These are phyloP conservation scores for Peromyscus maniculatus DNA, from an alignment of 2,113 vertebrate species.

Conservation along the genomic window DNA sequence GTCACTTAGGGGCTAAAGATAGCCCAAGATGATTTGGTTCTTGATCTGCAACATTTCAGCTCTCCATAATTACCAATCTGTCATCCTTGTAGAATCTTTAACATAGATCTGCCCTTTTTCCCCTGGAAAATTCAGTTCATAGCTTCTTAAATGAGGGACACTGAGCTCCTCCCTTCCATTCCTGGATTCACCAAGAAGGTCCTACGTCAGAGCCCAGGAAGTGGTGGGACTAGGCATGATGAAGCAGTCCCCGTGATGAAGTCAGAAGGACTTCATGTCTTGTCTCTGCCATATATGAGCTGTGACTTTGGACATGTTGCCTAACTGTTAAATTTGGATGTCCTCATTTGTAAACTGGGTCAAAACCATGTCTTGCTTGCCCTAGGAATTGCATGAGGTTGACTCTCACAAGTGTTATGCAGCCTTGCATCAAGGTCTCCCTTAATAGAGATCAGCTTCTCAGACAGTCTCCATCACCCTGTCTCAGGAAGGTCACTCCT, in stretches of 20 bases:
- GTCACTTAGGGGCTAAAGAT: background rate
- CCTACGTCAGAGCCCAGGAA: background rate
- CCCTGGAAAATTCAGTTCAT: background rate
- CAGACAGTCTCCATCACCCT: background rate
- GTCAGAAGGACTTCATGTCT: background rate
- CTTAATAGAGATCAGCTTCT: background rate
- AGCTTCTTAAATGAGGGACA: background rate
- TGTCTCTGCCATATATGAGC: background rate
- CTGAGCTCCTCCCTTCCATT: background rate
- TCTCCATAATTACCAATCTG: background rate
- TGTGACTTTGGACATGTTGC: background rate
- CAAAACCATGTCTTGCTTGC: background rate
- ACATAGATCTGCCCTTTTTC: background rate
- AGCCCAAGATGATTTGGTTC: background rate
- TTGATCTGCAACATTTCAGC: background rate
- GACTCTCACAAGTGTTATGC: background rate
- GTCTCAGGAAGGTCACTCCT: too few species aligned
- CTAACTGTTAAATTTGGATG: background rate
- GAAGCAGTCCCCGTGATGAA: background rate
- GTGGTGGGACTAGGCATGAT: accelerated
- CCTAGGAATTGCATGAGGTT: background rate
- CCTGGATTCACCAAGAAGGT: background rate
- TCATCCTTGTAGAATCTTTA: background rate
- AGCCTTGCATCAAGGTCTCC: background rate
- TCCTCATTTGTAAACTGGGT: background rate